These are phyloP conservation scores for Hipposideros armiger DNA, from an alignment of 2,113 vertebrate species.

Conservation along the genomic window DNA sequence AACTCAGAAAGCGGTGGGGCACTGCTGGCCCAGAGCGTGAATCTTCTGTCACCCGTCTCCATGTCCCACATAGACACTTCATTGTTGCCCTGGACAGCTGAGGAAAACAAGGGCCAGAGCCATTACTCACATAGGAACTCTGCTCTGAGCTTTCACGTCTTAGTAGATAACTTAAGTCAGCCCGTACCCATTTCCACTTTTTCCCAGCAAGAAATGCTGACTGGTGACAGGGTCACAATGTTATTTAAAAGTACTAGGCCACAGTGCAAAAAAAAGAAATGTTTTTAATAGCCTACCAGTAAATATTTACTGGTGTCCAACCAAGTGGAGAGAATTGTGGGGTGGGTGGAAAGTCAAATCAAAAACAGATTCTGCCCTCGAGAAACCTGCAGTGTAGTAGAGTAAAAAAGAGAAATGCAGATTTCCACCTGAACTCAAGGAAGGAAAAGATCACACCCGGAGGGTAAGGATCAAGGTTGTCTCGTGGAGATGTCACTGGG, in stretches of 20 bases:
- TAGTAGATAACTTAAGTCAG: background rate
- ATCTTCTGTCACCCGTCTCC: conserved; percentile 97
- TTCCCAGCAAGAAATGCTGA: background rate
- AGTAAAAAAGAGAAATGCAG: background rate
- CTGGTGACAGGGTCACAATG: no score
- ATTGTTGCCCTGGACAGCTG: conserved; percentile 98
- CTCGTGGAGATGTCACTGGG: rapidly evolving
- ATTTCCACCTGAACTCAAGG: background rate
- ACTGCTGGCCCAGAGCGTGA: conserved; percentile 97
- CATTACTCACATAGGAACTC: background rate
- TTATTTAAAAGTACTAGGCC: no score
- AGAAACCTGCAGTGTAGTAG: background rate
- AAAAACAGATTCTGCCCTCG: background rate
- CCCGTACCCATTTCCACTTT: background rate
- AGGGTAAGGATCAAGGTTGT: background rate
- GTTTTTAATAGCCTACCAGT: background rate
- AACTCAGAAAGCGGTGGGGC: conserved; percentile 96
- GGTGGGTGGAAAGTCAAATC: background rate
- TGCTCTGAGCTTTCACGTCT: background rate
- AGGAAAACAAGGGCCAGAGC: conserved; percentile 63
- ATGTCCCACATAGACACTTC: conserved; percentile 99
- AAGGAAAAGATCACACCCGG: background rate
- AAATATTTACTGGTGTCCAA: background rate
- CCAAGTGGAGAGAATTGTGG: background rate
- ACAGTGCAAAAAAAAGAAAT: background rate